Percentiles rank a stretch among this genome's conserved stretches.
Conservation (phyloP, 2,888 invertebrate genomes). For the Lithophane ornitopus region DNA sequence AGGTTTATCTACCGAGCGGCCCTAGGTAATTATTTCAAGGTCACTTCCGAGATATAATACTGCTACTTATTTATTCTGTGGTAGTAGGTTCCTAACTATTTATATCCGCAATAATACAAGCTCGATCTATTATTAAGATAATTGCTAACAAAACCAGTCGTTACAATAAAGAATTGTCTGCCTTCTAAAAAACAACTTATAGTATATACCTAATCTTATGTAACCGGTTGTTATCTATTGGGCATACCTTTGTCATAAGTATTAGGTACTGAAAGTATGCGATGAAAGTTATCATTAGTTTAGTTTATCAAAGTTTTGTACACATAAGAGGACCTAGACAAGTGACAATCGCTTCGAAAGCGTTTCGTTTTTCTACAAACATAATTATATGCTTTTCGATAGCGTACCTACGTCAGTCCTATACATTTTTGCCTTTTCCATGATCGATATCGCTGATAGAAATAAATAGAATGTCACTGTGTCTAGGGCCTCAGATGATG, state of each 20-base stretch:
- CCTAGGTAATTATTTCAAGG: too few relatives aligned
- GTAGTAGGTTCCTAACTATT: conserved; percentile 1
- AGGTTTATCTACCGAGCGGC: too few relatives aligned
- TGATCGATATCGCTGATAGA: too few relatives aligned
- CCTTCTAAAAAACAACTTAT: conserved; percentile 3
- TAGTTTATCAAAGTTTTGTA: not conserved
- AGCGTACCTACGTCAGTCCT: too few relatives aligned
- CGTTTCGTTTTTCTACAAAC: too few relatives aligned
- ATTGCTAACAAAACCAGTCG: conserved; percentile 6
- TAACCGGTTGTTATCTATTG: conserved; percentile 10
- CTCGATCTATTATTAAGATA: conserved; percentile 32
- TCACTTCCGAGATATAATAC: too few relatives aligned
- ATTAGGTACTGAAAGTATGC: conserved; percentile 2
- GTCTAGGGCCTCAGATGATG: not conserved
- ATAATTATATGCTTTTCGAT: too few relatives aligned
- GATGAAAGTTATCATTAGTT: not conserved
- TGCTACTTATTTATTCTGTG: not conserved
- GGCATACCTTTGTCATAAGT: conserved; percentile 5
- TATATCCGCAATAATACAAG: not conserved
- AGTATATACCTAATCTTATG: not conserved
- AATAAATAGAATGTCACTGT: too few relatives aligned
- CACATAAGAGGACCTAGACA: too few relatives aligned
- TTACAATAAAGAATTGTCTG: not conserved
- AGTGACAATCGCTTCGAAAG: too few relatives aligned
- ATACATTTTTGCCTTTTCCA: too few relatives aligned